These are phyloP conservation scores for Rhinogobio ventralis DNA, from an alignment of 2,797 vertebrate species.

Conservation along the genomic window DNA sequence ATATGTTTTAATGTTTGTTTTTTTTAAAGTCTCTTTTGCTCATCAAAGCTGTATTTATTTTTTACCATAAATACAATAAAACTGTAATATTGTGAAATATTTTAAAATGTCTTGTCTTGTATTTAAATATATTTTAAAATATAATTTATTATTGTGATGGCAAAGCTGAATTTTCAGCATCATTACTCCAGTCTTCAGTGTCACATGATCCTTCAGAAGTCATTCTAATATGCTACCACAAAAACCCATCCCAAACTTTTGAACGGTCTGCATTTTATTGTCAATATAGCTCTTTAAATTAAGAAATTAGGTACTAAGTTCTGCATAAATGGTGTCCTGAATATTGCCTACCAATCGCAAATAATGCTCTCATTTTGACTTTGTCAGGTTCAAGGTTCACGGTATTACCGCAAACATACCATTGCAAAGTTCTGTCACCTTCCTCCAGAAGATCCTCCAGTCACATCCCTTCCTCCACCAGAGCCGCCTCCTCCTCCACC, in stretches of 20 bases:
- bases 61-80: neutral
- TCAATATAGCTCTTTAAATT: neutral
- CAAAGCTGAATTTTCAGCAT: too few species aligned
- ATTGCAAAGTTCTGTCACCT: conserved; percentile 58
- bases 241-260: neutral
- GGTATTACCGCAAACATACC: conserved; percentile 71
- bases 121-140: neutral
- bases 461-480: conserved; percentile 55
- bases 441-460: conserved; percentile 59
- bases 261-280: neutral
- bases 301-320: neutral
- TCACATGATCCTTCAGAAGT: too few species aligned
- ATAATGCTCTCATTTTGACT: conserved; percentile 11
- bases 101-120: too few species aligned
- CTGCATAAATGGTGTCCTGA: neutral
- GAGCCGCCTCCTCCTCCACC: conserved; percentile 65
- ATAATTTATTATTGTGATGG: too few species aligned
- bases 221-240: too few species aligned
- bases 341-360: neutral
- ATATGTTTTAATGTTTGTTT: neutral
- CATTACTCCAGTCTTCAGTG: too few species aligned
- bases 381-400: conserved; percentile 70
- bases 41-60: neutral
- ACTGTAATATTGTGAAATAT: neutral
- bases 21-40: neutral